Evolutionary conservation across 1,140 invertebrate species (phyloP), one percentile per base, ranked within the genome.

Genomic region (Drosophila varians): DNA sequence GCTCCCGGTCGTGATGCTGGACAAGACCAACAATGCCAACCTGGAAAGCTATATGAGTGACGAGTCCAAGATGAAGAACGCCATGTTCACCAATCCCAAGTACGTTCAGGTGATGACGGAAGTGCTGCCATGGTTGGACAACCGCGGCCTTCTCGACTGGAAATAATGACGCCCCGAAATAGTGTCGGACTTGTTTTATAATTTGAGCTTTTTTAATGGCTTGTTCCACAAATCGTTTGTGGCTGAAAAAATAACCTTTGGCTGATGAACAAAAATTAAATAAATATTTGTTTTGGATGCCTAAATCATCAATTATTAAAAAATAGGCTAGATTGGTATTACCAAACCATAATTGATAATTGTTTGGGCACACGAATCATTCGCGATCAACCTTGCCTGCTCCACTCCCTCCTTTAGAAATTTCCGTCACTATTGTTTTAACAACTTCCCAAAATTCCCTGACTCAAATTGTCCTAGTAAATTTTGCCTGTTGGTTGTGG

Each of bases 41-140:
- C 48, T 65, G 18, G 80, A 77, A 25, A 82, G 52, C 36, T 70
- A 65, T 6, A 45, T 72, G 3, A 72, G 66, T 12, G 89, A 90
- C 49, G 89, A 89, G 28, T 70, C 74, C 6, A 90, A 90, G 69
- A 47, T 90, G 57, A 90, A 87, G 49, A 40, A 16, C 18, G 72
- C 75, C 25, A 90, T 90, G 89, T 90, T 82, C 46, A 82, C 62
- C 43, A 91, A 91, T 52, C 83, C 51, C 28, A 91, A 89, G 45
- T 90, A 90, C 58, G 72, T 89, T 7, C 71, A 89, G 53, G 76
- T 72, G 16, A 87, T 90, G 77, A 54, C 68, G 16, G 83, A 86
- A 38, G 46, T 91, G 38, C 49, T 91, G 18, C 90, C 90, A 53
- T 91, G 87, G 87, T 74, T 91, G 77, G 87, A 91, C 61, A 90